Conservation (phyloP, 2,113 vertebrate genomes). For the Alouatta palliata region DNA sequence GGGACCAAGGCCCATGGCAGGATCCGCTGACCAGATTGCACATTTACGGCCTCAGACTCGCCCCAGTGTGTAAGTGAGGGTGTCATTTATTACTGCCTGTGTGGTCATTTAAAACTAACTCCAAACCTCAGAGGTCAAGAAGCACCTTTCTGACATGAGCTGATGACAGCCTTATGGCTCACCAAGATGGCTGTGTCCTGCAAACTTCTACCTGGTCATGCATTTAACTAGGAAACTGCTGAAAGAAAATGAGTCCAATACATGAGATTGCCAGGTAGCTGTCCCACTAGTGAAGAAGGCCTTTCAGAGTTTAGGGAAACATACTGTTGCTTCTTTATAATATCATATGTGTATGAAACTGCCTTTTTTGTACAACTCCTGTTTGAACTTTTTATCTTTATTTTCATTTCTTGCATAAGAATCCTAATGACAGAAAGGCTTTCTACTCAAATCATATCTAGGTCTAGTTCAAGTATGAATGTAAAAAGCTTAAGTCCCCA, state of each 20-base stretch:
- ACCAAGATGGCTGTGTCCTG: slow-evolving; percentile 37
- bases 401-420: background rate
- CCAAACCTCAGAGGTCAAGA: background rate
- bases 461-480: background rate
- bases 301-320: slow-evolving; percentile 8
- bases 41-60: slow-evolving; percentile 89
- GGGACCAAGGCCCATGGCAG: slow-evolving; percentile 88
- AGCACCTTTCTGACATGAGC: background rate
- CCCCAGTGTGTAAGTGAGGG: slow-evolving; percentile 94
- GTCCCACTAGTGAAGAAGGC: background rate
- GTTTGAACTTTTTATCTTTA: background rate
- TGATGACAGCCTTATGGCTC: background rate
- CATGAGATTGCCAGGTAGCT: background rate
- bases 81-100: background rate
- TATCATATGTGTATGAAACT: background rate
- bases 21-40: slow-evolving; percentile 88
- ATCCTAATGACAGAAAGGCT: background rate
- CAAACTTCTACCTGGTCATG: slow-evolving; percentile 21
- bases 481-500: background rate
- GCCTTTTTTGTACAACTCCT: background rate
- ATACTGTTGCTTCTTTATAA: background rate
- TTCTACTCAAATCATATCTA: background rate
- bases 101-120: background rate
- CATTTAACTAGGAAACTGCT: slow-evolving; percentile 11
- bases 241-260: background rate